These are phyloP conservation scores for Epinephelus malabaricus DNA, from an alignment of 2,797 vertebrate species.

Conservation along the genomic window DNA sequence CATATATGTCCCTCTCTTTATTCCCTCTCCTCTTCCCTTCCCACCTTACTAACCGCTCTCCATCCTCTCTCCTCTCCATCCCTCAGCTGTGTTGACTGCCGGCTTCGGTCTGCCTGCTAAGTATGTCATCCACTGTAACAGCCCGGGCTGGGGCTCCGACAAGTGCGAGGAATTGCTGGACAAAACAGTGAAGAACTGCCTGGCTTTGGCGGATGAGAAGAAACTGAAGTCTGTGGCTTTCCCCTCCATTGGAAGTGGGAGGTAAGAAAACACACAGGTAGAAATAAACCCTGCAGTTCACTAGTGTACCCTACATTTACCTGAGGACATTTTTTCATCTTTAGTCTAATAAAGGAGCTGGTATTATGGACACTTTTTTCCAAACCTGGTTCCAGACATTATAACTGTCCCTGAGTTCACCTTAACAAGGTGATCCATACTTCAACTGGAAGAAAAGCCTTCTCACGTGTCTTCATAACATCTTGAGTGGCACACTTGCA, in stretches of 20 bases:
- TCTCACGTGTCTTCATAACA: not conserved
- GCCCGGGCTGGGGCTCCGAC: slow-evolving; percentile 96
- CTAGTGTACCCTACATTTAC: no score
- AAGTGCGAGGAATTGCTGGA: slow-evolving; percentile 97
- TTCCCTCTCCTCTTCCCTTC: not conserved
- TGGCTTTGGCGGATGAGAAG: slow-evolving; percentile 98
- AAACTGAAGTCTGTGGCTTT: slow-evolving; percentile 98
- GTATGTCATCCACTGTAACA: slow-evolving; percentile 98
- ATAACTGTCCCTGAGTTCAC: not conserved
- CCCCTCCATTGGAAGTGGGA: slow-evolving; percentile 97
- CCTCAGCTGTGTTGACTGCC: slow-evolving; percentile 90
- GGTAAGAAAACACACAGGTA: slow-evolving; percentile 80
- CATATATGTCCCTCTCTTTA: not conserved
- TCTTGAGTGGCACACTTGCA: not conserved
- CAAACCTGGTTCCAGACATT: not conserved
- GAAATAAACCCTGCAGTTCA: not conserved
- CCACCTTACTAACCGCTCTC: not conserved
- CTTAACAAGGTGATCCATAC: not conserved
- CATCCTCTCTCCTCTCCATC: slow-evolving; percentile 4
- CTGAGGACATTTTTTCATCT: not conserved
- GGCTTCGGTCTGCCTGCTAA: slow-evolving; percentile 95
- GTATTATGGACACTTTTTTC: slow-evolving; percentile 5
- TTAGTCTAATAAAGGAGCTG: not conserved
- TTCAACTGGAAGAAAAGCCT: not conserved
- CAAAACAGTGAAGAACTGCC: slow-evolving; percentile 97